Base-by-base conservation (phyloP, 35 echinoderm and acorn worm species). In the Eucidaris tribuloides region DNA sequence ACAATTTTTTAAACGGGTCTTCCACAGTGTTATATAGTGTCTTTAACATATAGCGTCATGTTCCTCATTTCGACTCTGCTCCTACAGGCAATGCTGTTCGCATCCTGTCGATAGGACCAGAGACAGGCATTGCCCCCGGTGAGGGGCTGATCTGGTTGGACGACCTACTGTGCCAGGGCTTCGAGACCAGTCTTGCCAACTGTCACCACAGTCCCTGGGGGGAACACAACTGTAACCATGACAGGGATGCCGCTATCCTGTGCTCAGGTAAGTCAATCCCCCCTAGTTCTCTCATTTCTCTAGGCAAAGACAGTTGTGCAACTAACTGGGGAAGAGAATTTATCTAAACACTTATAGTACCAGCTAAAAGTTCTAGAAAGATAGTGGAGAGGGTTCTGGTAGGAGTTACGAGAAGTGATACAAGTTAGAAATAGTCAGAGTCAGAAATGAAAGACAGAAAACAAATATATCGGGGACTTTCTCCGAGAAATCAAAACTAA, bases 181-280 rank as follows among this genome's bases (percentile, higher is more conserved):
- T 38, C 13, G 84, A 88, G 62, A 1, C 39, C 17, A 49, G 32
- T 2, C 64, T 97, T 9, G 45, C 31, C 9, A 81, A 92, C 9
- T 97, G 94, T 41, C 20, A 45, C 17, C 29, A 76, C 46, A 59
- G 28, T 27, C 29, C 37, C 2, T 92, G 94, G 94, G 94, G 94
- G 20, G 58, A 70, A 7, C 31, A 88, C 31, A 85, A 97, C 49
- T 97, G 94, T 78, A 71, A 88, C 35, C 94, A 97, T 37, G 17
- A 19, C 13, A 55, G 89, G 50, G 94, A 97, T 89, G 85, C 88
- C 5, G 94, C 83, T 22, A 68, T 96, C 1, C 57, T 74, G 36
- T 96, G 93, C 68, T 65, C 79, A 83, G 93, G 93, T 96, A 42
- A 36, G 33, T n/a, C n/a, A n/a, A n/a, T n/a, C n/a, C n/a, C n/a